These are phyloP conservation scores for Heteromyza rotundicornis DNA, from an alignment of 2,888 invertebrate species.

Conservation along the genomic window DNA sequence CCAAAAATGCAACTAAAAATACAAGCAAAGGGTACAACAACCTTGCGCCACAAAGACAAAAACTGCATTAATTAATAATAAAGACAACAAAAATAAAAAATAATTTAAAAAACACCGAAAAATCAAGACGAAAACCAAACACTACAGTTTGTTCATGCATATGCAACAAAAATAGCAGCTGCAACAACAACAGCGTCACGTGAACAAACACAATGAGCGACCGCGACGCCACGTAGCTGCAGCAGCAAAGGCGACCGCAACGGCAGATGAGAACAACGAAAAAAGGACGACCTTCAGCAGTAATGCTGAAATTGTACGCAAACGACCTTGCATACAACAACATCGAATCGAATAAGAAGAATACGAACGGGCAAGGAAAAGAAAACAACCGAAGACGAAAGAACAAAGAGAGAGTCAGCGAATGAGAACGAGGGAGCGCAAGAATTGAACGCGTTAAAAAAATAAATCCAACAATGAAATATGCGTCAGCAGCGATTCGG, in stretches of 20 bases:
- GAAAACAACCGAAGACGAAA: neutral
- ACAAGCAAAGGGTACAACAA: constrained; percentile 17
- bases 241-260: constrained; percentile 6
- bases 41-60: constrained; percentile 20
- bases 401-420: neutral
- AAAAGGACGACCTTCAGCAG: constrained; percentile 64
- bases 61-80: constrained; percentile 7
- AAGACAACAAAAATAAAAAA: neutral
- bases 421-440: neutral
- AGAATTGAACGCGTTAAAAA: neutral
- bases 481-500: constrained; percentile 17
- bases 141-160: neutral
- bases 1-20: neutral
- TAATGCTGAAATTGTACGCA: constrained; percentile 63
- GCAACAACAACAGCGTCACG: constrained; percentile 9
- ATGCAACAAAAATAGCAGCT: constrained; percentile 5
- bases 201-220: neutral
- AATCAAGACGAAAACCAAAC: neutral
- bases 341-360: constrained; percentile 26
- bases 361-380: neutral
- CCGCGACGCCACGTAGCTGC: constrained; percentile 16
- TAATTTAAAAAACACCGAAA: neutral
- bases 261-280: constrained; percentile 15
- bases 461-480: constrained; percentile 7
- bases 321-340: constrained; percentile 63